These are phyloP conservation scores for Yponomeuta plumbellus DNA, from an alignment of 2,888 invertebrate species.

Conservation along the genomic window DNA sequence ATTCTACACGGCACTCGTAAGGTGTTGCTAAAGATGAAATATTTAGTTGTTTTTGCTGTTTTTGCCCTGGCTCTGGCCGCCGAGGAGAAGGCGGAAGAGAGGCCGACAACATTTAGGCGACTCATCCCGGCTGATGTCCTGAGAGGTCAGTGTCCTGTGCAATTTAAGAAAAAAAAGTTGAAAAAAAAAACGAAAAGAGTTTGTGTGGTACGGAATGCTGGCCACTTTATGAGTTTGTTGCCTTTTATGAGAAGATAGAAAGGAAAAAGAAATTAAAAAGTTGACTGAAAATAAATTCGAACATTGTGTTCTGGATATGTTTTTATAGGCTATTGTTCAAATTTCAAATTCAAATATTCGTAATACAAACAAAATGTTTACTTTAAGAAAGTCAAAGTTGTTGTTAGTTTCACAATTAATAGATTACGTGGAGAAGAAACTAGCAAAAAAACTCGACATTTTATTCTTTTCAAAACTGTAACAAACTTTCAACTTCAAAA, in stretches of 20 bases:
- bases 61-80: slow-evolving; percentile 74
- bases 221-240: not conserved
- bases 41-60: slow-evolving; percentile 68
- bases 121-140: slow-evolving; percentile 93
- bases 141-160: slow-evolving; percentile 81
- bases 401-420: no score
- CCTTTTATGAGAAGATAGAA: not conserved
- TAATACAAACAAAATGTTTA: no score
- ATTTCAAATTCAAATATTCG: no score
- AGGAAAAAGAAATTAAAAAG: not conserved
- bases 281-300: not conserved
- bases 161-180: slow-evolving; percentile 10
- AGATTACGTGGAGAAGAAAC: no score
- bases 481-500: no score
- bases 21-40: slow-evolving; percentile 71
- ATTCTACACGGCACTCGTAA: slow-evolving; percentile 42
- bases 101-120: slow-evolving; percentile 85
- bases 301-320: no score
- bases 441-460: no score
- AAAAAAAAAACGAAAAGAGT: not conserved
- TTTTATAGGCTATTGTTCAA: no score
- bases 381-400: no score
- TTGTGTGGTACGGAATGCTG: slow-evolving; percentile 4
- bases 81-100: slow-evolving; percentile 73
- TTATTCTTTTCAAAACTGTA: no score